A percentile compares a stretch with the other conserved stretches of the same genome.
Conservation (phyloP, 2,888 invertebrate species). For the Caradrina kadenii region DNA sequence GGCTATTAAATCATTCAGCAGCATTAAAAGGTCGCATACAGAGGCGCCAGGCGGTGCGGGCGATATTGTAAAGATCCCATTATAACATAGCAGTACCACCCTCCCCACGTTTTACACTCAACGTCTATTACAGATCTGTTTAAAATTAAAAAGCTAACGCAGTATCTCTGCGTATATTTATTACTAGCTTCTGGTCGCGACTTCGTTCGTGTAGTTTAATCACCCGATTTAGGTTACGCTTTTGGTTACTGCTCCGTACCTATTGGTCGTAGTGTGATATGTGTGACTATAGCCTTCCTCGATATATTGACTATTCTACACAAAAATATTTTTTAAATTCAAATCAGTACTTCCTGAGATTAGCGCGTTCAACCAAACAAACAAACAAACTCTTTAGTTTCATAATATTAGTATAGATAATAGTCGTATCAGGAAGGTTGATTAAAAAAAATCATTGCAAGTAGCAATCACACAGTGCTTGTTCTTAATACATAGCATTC, state of each 20-base stretch:
- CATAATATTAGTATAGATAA: too few species aligned
- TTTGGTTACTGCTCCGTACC: too few species aligned
- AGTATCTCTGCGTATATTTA: neutral
- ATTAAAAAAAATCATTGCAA: neutral
- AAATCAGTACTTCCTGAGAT: too few species aligned
- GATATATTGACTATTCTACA: too few species aligned
- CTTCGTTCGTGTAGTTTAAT: too few species aligned
- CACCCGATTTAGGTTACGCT: too few species aligned
- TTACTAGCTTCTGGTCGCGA: neutral
- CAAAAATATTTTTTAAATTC: too few species aligned
- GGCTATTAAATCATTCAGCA: slow-evolving; percentile 54
- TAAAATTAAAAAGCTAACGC: slow-evolving; percentile 42
- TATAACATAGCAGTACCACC: slow-evolving; percentile 22
- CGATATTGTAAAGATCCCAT: slow-evolving; percentile 55
- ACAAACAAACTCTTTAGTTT: too few species aligned
- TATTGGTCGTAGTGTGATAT: too few species aligned
- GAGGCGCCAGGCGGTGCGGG: slow-evolving; percentile 29
- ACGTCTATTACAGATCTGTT: slow-evolving; percentile 55
- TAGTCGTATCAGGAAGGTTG: neutral
- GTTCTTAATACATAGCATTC: neutral
- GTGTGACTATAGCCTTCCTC: too few species aligned
- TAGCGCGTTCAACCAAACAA: too few species aligned
- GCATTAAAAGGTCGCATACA: slow-evolving; percentile 54
- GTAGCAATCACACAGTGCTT: neutral
- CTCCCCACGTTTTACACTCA: slow-evolving; percentile 37